Evolutionary conservation across 2,888 invertebrate genomes (phyloP).

Genomic region (Byasa hedistus): DNA sequence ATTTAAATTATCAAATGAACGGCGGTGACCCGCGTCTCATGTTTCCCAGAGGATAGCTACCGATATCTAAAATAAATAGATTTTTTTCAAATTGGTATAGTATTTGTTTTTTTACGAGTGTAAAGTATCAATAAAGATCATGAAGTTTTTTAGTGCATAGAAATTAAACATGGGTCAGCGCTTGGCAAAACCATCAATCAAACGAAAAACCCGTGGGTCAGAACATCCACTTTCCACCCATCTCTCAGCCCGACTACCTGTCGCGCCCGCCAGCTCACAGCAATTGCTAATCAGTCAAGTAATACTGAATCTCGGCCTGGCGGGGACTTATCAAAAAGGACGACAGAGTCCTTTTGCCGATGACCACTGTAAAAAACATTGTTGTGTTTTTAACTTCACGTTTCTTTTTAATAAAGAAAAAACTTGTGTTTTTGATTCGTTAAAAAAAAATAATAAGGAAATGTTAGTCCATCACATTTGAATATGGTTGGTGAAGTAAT

Average conservation of each 20-base stretch:
- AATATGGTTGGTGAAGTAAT: not conserved
- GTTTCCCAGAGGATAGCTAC: too few relatives aligned
- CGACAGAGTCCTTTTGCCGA: not conserved
- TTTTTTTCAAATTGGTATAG: not conserved
- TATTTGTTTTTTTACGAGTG: not conserved
- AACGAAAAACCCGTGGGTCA: conserved; percentile 61
- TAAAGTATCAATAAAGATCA: not conserved
- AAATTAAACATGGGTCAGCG: conserved; percentile 50
- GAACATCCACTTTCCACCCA: conserved; percentile 46
- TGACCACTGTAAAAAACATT: not conserved
- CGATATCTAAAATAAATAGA: not conserved
- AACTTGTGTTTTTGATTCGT: not conserved
- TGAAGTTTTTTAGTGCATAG: conserved; percentile 29
- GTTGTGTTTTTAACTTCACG: not conserved
- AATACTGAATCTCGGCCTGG: conserved; percentile 72
- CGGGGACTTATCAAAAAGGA: conserved; percentile 40
- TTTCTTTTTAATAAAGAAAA: not conserved
- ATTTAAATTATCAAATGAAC: too few relatives aligned
- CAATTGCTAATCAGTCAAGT: conserved; percentile 76
- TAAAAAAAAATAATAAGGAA: not conserved
- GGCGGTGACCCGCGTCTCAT: too few relatives aligned
- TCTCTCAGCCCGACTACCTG: conserved; percentile 77
- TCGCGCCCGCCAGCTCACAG: conserved; percentile 62
- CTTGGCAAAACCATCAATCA: conserved; percentile 65
- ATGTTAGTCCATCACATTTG: conserved; percentile 41